These are phyloP conservation scores for Stomatorhinus ivindoensis DNA, from an alignment of 2,113 vertebrate species.

Conservation along the genomic window DNA sequence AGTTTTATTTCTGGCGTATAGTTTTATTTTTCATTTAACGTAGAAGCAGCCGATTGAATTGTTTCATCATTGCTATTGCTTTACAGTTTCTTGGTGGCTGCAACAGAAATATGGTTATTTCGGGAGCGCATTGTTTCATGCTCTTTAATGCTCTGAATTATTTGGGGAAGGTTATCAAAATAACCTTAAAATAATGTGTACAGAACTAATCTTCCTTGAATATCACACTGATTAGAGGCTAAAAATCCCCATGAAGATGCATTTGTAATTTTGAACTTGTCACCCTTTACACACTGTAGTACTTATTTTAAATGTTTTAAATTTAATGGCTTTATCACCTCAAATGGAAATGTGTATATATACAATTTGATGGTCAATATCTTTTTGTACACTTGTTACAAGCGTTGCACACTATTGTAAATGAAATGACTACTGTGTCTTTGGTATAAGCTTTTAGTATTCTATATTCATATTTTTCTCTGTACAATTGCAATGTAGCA, in stretches of 20 bases:
- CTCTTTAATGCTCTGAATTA: neutral
- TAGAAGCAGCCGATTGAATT: neutral
- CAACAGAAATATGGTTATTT: neutral
- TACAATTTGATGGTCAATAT: neutral
- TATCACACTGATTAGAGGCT: neutral
- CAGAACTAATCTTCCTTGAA: neutral
- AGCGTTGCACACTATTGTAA: neutral
- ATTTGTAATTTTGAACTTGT: neutral
- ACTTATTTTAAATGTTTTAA: neutral
- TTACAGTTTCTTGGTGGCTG: neutral
- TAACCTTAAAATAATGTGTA: neutral
- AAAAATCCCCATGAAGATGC: neutral
- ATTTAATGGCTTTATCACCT: neutral
- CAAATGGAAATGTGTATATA: neutral
- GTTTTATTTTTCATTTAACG: neutral
- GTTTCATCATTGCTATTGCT: neutral
- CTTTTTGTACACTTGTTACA: neutral
- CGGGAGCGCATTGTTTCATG: neutral
- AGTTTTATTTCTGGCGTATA: neutral
- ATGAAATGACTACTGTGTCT: neutral
- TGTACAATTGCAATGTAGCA: neutral
- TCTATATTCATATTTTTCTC: neutral
- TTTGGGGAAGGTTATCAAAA: neutral
- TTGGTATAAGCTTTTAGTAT: conserved; percentile 13
- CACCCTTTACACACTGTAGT: neutral